Conservation (phyloP, 2,797 vertebrate species). For the Urosaurus nigricauda region DNA sequence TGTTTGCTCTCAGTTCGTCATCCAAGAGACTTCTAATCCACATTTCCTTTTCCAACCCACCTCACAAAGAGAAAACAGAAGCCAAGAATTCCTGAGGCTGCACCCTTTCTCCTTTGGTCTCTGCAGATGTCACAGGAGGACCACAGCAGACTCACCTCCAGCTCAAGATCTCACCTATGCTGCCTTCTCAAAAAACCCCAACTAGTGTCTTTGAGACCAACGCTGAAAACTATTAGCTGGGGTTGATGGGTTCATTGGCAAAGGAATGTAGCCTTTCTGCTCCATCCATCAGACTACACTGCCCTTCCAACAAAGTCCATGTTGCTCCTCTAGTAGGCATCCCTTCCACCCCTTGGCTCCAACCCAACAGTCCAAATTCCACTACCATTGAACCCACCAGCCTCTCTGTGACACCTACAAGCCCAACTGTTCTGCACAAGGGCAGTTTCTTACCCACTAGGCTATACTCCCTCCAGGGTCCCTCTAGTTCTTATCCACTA, state of each 20-base stretch:
- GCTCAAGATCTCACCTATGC: too few species aligned
- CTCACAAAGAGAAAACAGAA: neutral
- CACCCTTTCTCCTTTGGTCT: neutral
- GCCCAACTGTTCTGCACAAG: too few species aligned
- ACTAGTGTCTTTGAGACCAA: neutral
- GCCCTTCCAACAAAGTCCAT: too few species aligned
- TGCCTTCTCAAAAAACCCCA: neutral
- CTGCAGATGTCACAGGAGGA: neutral
- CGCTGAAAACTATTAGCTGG: neutral
- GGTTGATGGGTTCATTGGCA: too few species aligned
- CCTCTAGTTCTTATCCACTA: too few species aligned
- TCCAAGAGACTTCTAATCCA: neutral
- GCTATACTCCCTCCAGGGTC: too few species aligned
- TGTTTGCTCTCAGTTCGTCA: neutral
- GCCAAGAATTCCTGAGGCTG: neutral
- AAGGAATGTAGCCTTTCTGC: neutral
- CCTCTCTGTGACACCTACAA: neutral
- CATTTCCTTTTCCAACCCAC: constrained; percentile 1
- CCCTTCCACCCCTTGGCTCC: neutral
- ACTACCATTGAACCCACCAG: neutral
- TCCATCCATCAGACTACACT: neutral
- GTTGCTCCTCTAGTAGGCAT: too few species aligned
- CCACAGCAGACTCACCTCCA: neutral
- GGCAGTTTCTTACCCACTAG: neutral
- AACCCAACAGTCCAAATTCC: too few species aligned